Evolutionary conservation across 2,113 vertebrate species (phyloP).

Genomic region (Corvus hawaiiensis): DNA sequence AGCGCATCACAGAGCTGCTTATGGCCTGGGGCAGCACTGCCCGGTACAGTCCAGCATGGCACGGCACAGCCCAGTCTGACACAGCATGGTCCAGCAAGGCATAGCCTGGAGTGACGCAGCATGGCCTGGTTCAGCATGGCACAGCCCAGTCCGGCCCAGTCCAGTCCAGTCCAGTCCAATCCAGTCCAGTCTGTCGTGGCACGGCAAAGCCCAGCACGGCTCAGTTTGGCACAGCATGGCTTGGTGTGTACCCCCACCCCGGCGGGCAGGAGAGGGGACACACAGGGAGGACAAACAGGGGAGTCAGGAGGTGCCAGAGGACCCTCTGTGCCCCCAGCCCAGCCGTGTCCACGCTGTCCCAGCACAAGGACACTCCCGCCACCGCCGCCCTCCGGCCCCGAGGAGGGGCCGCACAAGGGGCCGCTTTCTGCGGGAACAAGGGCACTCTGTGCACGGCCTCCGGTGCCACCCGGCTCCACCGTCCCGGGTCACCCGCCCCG

Average conservation of each 20-base stretch:
- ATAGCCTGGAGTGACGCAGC: background rate
- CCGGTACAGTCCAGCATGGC: background rate
- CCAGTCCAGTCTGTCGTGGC: no score
- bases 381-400: background rate
- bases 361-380: background rate
- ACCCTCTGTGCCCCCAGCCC: background rate
- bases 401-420: background rate
- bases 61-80: background rate
- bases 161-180: no score
- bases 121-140: background rate
- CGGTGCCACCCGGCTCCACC: background rate
- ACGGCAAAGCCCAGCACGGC: background rate
- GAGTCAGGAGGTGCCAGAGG: background rate
- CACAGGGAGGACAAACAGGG: background rate
- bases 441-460: background rate
- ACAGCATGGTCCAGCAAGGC: background rate
- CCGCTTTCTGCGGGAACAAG: slow-evolving; percentile 22
- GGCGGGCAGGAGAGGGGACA: background rate
- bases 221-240: background rate
- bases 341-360: background rate
- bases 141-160: background rate
- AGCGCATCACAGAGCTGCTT: fast-evolving
- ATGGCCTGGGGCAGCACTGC: background rate
- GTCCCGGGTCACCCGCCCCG: background rate
- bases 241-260: fast-evolving